Percentiles rank a stretch among this genome's conserved stretches.
These are phyloP conservation scores for Pachycephus smyrnensis DNA, from an alignment of 2,888 invertebrate species.

Conservation along the genomic window DNA sequence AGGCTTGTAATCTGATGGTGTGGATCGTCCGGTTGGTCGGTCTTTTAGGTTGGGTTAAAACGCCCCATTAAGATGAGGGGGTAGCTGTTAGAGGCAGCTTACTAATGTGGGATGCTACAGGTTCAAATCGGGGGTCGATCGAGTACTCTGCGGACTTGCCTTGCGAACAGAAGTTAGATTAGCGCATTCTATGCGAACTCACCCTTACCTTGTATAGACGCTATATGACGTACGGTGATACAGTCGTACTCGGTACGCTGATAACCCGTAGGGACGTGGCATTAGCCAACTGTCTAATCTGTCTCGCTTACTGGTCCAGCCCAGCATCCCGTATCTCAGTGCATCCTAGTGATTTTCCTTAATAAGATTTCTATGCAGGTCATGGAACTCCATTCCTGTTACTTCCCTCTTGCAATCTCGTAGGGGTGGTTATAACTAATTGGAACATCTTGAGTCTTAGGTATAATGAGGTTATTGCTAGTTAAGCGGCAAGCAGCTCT, in stretches of 20 bases:
- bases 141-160: neutral
- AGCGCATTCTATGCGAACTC: neutral
- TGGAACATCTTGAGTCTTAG: neutral
- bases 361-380: neutral
- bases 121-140: neutral
- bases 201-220: neutral
- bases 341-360: neutral
- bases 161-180: neutral
- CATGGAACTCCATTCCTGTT: neutral
- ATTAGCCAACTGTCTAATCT: neutral
- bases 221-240: neutral
- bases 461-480: neutral
- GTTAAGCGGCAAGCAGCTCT: neutral
- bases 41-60: slow-evolving; percentile 47
- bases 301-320: neutral
- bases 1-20: slow-evolving; percentile 48
- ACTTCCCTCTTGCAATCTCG: neutral
- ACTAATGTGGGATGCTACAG: slow-evolving; percentile 35
- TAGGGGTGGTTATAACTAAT: neutral
- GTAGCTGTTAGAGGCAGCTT: slow-evolving; percentile 45
- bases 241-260: neutral
- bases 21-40: slow-evolving; percentile 43
- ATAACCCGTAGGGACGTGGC: neutral
- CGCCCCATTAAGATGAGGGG: slow-evolving; percentile 47
- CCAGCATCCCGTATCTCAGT: neutral